Evolutionary conservation across 2,113 vertebrate genomes (phyloP), one percentile per base, ranked within the genome.

Genomic region (Amphilophus citrinellus): DNA sequence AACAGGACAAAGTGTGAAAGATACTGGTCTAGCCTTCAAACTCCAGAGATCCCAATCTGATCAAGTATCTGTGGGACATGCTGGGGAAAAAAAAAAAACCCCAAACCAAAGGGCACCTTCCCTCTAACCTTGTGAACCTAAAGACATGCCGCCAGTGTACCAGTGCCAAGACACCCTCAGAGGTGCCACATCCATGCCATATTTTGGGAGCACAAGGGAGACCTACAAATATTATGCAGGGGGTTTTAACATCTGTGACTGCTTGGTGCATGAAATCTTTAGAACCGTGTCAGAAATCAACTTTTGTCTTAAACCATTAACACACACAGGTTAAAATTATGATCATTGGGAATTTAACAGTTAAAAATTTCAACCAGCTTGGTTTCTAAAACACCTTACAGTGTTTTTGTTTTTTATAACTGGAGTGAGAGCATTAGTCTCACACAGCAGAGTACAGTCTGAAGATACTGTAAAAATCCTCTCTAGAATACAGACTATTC

Each of bases 381-480:
- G 44, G 66, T 71, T 71, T 73, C 27, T 73, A 17, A 73, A 73
- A n/a, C 17, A 56, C 17, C 47, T 35, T 30, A 3, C 4, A 32
- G 1, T 53, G 17, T 17, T 32, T 73, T 32, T 32, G 3, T 35
- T 35, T 35, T 35, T 73, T n/a, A 14, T n/a, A 35, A 14, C 0
- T 73, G 47, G 47, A 13, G 27, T 1, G 50, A 73, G 27, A 73
- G 10, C 18, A 13, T 24, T 35, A 80, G 22, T 77, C 56, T 83
- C 14, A 63, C 47, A 39, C 22, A 24, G 20, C 18, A 73, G 17
- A 73, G 18, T 30, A 30, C 24, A 50, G 44, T 35, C 18, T 73
- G 10, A 14, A n/a, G 27, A 73, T 61, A 37, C 4, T 47, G 47
- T 18, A 57, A 78, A 84, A 27, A 76, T 73, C 18, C 5, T 3